Evolutionary conservation across 2,797 vertebrate genomes (phyloP).

Genomic region (Emys orbicularis): DNA sequence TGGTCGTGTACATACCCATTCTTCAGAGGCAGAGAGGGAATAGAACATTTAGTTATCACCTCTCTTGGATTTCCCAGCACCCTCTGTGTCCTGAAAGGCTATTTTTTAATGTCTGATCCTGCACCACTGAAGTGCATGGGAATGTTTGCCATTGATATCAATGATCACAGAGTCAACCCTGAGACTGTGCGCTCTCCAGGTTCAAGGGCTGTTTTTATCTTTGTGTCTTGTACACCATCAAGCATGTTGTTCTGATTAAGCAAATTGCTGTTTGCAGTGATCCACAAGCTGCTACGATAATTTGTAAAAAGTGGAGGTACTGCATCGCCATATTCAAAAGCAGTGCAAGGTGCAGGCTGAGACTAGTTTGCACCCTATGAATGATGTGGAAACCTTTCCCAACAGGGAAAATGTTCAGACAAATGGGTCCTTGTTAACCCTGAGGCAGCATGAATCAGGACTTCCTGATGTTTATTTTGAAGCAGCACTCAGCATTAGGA

Average conservation of each 20-base stretch:
- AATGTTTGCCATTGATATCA: background rate
- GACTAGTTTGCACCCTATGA: accelerated
- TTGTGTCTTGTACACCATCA: accelerated
- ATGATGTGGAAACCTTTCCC: accelerated
- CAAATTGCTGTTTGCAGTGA: background rate
- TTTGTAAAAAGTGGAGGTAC: background rate
- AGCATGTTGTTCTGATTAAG: background rate
- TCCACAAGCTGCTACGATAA: background rate
- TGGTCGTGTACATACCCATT: no score
- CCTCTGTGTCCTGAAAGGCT: background rate
- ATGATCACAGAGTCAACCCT: background rate
- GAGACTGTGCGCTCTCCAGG: background rate
- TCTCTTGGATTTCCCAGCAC: background rate
- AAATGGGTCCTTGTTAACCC: accelerated
- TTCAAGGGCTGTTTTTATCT: background rate
- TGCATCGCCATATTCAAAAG: accelerated
- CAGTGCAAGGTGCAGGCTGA: accelerated
- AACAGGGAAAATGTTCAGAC: background rate
- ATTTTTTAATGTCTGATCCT: background rate
- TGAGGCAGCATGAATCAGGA: background rate
- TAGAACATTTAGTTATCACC: background rate
- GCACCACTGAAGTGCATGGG: accelerated
- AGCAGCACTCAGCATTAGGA: background rate
- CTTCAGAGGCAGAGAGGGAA: background rate
- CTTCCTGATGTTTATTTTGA: background rate